phyloP scores from a whole-genome alignment of 2,797 vertebrate genomes.

The Hybognathus amarus region DNA sequence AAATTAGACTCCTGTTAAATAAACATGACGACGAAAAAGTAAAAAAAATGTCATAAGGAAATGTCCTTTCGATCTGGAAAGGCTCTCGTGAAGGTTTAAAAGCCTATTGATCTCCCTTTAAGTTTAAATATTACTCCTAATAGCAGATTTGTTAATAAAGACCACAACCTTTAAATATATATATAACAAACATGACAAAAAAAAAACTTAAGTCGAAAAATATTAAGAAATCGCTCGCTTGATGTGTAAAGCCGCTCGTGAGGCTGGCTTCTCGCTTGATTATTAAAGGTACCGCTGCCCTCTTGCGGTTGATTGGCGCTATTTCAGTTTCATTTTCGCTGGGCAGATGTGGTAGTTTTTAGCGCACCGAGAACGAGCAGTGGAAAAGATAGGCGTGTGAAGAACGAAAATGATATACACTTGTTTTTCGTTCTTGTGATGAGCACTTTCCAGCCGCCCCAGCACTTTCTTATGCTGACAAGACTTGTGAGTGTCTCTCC shows the following conservation, averaged over 20 bases:
- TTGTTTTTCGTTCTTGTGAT: slow-evolving; percentile 46
- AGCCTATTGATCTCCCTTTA: background rate
- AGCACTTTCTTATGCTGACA: slow-evolving; percentile 55
- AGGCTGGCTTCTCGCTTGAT: background rate
- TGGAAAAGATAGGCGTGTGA: slow-evolving; percentile 44
- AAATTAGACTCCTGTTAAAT: background rate
- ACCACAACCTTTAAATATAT: background rate
- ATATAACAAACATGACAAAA: background rate
- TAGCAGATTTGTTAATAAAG: background rate
- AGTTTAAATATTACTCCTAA: background rate
- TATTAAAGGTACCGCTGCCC: slow-evolving; percentile 66
- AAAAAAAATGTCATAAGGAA: background rate
- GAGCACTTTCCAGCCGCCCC: slow-evolving; percentile 60
- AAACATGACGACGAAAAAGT: background rate
- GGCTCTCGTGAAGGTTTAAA: background rate
- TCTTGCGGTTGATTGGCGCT: slow-evolving; percentile 57
- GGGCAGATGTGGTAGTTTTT: background rate
- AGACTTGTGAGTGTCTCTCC: background rate
- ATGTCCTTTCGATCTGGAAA: background rate
- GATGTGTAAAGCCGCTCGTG: background rate
- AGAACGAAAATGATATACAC: slow-evolving; percentile 38
- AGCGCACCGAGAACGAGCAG: background rate
- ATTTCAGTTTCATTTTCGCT: slow-evolving; percentile 53
- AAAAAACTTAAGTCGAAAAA: background rate
- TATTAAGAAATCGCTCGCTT: background rate